A percentile compares a stretch with the other conserved stretches of the same genome.
phyloP scores from a whole-genome alignment of 2,797 vertebrate species.

The Anguilla pacifica region DNA sequence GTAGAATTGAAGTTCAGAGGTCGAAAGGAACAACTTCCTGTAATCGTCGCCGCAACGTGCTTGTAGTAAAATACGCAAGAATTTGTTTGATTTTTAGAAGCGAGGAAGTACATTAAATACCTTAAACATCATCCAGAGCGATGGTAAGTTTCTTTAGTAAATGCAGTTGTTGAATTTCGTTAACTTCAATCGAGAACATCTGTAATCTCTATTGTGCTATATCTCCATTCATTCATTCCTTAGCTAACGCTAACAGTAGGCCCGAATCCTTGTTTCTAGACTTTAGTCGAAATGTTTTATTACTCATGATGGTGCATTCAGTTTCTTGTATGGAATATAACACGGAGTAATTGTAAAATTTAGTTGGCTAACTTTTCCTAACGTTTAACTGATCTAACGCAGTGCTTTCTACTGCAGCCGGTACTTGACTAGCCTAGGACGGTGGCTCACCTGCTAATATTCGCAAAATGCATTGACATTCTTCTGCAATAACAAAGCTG shows the following conservation, averaged over 20 bases:
- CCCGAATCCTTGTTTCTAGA: background rate
- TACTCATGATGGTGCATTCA: background rate
- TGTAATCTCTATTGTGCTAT: background rate
- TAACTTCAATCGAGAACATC: background rate
- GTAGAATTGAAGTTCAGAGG: conserved; percentile 31
- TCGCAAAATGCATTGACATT: no score
- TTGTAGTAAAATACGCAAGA: background rate
- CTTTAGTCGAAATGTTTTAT: background rate
- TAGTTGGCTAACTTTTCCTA: background rate
- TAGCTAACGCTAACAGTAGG: background rate
- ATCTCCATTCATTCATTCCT: conserved; percentile 50
- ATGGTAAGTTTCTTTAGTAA: conserved; percentile 60
- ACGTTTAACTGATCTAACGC: background rate
- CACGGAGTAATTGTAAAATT: background rate
- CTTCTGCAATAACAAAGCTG: no score
- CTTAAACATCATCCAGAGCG: background rate
- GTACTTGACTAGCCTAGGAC: background rate
- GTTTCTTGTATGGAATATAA: background rate
- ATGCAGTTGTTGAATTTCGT: accelerated
- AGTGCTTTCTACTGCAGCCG: background rate
- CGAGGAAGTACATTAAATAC: background rate
- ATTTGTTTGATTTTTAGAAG: conserved; percentile 53
- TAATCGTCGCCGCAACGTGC: conserved; percentile 68
- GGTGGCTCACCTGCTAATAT: background rate
- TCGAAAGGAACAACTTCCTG: conserved; percentile 55